phyloP scores from a whole-genome alignment of 2,888 invertebrate species.

The Campaea margaritaria region DNA sequence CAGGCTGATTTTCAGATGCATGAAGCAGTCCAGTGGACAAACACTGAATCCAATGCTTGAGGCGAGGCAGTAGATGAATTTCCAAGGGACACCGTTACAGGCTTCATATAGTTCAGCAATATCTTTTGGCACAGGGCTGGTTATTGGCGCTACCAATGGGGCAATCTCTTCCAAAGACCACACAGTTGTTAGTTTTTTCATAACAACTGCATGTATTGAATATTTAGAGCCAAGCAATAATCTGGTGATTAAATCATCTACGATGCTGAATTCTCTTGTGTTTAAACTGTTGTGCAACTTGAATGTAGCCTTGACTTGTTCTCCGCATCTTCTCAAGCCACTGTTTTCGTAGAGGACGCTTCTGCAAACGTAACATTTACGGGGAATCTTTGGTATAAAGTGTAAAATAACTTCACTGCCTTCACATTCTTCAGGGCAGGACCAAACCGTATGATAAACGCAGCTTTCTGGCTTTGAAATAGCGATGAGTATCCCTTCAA shows the following conservation, averaged over 20 bases:
- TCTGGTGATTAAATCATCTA: slow-evolving; percentile 66
- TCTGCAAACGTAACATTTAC: slow-evolving; percentile 69
- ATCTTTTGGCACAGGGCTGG: slow-evolving; percentile 57
- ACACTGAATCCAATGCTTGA: slow-evolving; percentile 69
- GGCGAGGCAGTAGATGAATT: slow-evolving; percentile 75
- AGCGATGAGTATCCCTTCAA: slow-evolving; percentile 63
- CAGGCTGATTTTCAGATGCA: slow-evolving; percentile 74
- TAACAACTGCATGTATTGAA: slow-evolving; percentile 54
- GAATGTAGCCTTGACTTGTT: slow-evolving; percentile 65
- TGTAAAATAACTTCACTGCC: slow-evolving; percentile 70
- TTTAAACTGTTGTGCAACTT: slow-evolving; percentile 51
- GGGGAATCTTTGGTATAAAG: slow-evolving; percentile 70
- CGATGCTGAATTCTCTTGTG: slow-evolving; percentile 57
- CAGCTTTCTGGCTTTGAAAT: slow-evolving; percentile 65
- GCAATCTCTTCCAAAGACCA: slow-evolving; percentile 65
- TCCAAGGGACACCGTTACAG: slow-evolving; percentile 69
- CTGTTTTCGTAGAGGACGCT: slow-evolving; percentile 73
- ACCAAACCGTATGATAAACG: slow-evolving; percentile 76
- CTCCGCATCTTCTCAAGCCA: slow-evolving; percentile 71
- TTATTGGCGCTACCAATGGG: slow-evolving; percentile 55
- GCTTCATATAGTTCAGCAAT: slow-evolving; percentile 60
- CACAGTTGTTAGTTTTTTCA: slow-evolving; percentile 60
- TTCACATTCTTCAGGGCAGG: slow-evolving; percentile 79
- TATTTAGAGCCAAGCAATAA: slow-evolving; percentile 63
- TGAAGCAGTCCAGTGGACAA: slow-evolving; percentile 72